phyloP scores from a whole-genome alignment of 2,888 invertebrate species.

The Agriopis leucophaearia region DNA sequence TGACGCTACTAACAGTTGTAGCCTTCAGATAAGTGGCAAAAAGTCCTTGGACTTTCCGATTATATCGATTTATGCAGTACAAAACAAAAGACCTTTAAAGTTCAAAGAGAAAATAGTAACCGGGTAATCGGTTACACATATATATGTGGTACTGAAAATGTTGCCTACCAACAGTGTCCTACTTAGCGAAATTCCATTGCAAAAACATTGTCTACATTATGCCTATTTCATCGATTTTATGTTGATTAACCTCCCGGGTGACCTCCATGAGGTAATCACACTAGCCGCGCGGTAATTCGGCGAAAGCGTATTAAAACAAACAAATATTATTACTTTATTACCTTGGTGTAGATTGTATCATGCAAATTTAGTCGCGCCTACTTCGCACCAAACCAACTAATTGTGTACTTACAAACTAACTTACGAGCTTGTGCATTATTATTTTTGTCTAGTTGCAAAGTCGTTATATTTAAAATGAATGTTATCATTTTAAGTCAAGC shows the following conservation, averaged over 20 bases:
- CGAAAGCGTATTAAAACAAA: constrained; percentile 25
- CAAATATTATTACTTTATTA: constrained; percentile 24
- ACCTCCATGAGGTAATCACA: constrained; percentile 44
- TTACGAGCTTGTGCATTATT: constrained; percentile 34
- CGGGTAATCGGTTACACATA: too few species aligned
- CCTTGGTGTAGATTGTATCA: constrained; percentile 18
- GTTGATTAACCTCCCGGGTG: constrained; percentile 37
- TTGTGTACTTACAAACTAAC: constrained; percentile 25
- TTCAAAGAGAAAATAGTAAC: background rate
- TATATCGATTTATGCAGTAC: background rate
- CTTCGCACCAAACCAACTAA: constrained; percentile 30
- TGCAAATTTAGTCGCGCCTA: constrained; percentile 37
- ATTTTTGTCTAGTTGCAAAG: constrained; percentile 32
- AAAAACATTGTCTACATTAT: constrained; percentile 24
- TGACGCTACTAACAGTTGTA: background rate
- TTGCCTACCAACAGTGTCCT: background rate
- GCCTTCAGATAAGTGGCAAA: constrained; percentile 2
- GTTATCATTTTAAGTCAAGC: too few species aligned
- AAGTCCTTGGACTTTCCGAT: constrained; percentile 6
- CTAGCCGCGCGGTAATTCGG: constrained; percentile 35
- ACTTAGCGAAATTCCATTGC: constrained; percentile 24
- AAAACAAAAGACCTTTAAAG: background rate
- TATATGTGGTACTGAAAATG: background rate
- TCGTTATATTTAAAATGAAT: constrained; percentile 9
- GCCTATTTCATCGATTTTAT: constrained; percentile 40